Conservation (phyloP, 2,797 vertebrate genomes). For the Mus minutoides region DNA sequence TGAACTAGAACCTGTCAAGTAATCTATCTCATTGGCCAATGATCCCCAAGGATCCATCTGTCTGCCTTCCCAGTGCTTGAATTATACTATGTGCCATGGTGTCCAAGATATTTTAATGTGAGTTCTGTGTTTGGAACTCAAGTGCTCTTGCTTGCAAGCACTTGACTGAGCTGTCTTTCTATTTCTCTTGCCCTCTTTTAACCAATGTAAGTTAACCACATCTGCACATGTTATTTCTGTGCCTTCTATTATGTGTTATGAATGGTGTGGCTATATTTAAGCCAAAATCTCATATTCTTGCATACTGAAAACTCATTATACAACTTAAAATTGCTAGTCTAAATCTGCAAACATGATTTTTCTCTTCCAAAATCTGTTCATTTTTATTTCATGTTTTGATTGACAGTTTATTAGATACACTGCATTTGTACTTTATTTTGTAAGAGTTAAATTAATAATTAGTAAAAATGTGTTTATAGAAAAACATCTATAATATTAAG, state of each 20-base stretch:
- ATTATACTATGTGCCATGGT: background rate
- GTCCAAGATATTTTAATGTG: background rate
- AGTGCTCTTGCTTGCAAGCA: background rate
- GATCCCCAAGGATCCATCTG: background rate
- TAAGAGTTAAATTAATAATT: conserved; percentile 75
- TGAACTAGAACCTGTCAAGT: background rate
- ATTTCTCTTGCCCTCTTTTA: background rate
- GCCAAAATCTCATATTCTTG: background rate
- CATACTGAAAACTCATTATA: background rate
- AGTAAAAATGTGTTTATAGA: conserved; percentile 83
- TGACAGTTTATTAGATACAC: conserved; percentile 84
- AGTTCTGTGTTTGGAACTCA: background rate
- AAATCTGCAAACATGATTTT: background rate
- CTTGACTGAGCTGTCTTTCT: background rate
- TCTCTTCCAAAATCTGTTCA: background rate
- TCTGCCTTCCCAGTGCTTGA: background rate
- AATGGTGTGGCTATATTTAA: background rate
- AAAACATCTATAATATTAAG: conserved; percentile 85
- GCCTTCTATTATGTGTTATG: background rate
- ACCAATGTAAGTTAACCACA: background rate
- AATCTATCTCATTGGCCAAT: background rate
- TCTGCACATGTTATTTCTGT: background rate
- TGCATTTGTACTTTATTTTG: conserved; percentile 76
- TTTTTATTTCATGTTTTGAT: conserved; percentile 15
- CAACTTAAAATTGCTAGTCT: background rate